Evolutionary conservation across 2,888 invertebrate genomes (phyloP).

Genomic region (Hypolimnas misippus): DNA sequence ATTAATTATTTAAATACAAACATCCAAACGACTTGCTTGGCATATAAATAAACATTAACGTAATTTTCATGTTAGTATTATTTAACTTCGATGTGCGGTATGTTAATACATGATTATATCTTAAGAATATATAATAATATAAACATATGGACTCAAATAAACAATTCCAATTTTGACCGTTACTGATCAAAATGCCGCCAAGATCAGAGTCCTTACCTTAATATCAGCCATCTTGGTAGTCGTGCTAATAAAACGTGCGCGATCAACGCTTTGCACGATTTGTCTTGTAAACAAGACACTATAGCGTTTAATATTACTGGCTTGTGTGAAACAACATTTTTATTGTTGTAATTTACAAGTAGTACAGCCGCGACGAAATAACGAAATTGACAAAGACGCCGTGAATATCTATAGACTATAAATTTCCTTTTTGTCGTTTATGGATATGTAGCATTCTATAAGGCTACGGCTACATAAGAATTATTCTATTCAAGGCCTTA

Average conservation of each 20-base stretch:
- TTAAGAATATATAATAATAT: not conserved
- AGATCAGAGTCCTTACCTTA: conserved; percentile 70
- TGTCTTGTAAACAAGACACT: conserved; percentile 60
- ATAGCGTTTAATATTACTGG: conserved; percentile 53
- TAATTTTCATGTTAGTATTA: not conserved
- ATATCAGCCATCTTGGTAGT: conserved; percentile 81
- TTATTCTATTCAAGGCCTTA: too few species aligned
- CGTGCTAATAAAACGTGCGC: conserved; percentile 62
- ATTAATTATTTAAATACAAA: too few species aligned
- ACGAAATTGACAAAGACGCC: conserved; percentile 67
- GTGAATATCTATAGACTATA: conserved; percentile 60
- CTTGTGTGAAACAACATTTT: conserved; percentile 67
- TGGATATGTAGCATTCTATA: conserved; percentile 8
- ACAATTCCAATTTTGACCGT: conserved; percentile 65
- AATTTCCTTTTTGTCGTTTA: conserved; percentile 27
- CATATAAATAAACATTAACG: not conserved
- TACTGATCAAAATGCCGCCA: conserved; percentile 80
- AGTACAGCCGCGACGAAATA: conserved; percentile 56
- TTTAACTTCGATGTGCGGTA: not conserved
- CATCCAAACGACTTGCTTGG: too few species aligned
- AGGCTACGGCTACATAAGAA: not conserved
- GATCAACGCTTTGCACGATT: conserved; percentile 67
- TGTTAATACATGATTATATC: conserved; percentile 5
- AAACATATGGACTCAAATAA: conserved; percentile 43
- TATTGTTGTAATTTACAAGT: conserved; percentile 50